These are phyloP conservation scores for Cryptus armator DNA, from an alignment of 2,888 invertebrate genomes.

Conservation along the genomic window DNA sequence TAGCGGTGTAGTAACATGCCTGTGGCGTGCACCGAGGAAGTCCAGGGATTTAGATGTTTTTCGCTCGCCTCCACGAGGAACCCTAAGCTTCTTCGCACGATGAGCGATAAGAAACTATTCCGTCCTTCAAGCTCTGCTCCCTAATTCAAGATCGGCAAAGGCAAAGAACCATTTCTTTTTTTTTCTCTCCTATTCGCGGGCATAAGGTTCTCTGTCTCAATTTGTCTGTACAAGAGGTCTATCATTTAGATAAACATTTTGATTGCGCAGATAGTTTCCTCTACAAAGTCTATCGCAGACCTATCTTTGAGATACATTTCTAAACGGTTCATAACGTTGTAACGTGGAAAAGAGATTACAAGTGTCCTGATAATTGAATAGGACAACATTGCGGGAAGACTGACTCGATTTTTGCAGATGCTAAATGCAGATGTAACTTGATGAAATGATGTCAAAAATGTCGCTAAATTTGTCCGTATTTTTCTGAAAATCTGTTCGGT, in stretches of 20 bases:
- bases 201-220: background rate
- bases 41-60: slow-evolving; percentile 58
- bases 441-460: too few species aligned
- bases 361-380: background rate
- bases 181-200: background rate
- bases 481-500: background rate
- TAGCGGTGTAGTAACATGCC: slow-evolving; percentile 46
- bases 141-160: slow-evolving; percentile 32
- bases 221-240: background rate
- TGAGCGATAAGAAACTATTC: slow-evolving; percentile 60
- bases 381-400: too few species aligned
- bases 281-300: background rate
- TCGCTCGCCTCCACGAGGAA: slow-evolving; percentile 20
- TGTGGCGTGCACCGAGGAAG: slow-evolving; percentile 11
- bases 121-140: slow-evolving; percentile 11
- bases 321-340: background rate
- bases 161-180: background rate
- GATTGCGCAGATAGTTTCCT: background rate
- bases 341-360: background rate
- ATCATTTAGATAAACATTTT: background rate
- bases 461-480: background rate
- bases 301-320: background rate
- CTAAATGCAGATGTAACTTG: too few species aligned
- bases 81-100: slow-evolving; percentile 48
- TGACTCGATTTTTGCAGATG: too few species aligned